Evolutionary conservation across 2,113 vertebrate genomes (phyloP), one percentile per base, ranked within the genome.

Genomic region (Crotalus tigris): DNA sequence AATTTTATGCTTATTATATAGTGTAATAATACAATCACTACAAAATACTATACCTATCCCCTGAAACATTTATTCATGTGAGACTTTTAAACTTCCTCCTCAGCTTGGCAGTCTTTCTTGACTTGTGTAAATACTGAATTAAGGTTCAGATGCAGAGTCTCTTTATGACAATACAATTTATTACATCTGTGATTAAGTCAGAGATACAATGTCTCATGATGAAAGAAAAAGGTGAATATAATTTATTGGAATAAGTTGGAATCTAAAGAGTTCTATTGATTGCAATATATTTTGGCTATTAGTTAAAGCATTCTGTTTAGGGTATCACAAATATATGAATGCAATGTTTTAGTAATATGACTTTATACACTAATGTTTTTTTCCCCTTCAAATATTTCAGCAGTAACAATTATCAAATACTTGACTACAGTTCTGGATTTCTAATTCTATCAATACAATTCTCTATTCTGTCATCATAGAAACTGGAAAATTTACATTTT

Each of bases 221-320:
- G 13, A 46, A 58, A 49, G 39, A 19, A 44, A 26, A 88, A 24
- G 8, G 23, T 7, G 8, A 59, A 92, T 87, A 90, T 90, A 90
- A 93, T 51, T 86, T 53, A 93, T 87, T 87, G 59, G 10, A 69
- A 90, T 85, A 90, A 93, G 23, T 59, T 90, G 75, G 57, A 90
- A 86, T 19, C 57, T 64, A 51, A 15, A 21, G 4, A 33, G 53
- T 90, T 93, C 29, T 26, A 19, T 12, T 29, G 46, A 90, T 46
- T 81, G 53, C 61, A 93, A 61, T 90, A 54, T 64, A 69, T 90
- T 12, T n/a, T 61, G 49, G 69, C 4, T 58, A 39, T 19, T 86
- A 85, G 19, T 90, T 90, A 53, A 29, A 93, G 11, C 85, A 69
- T 87, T 49, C 58, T 90, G 5, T 90, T 55, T 44, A 87, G 24